phyloP scores from a whole-genome alignment of 2,888 invertebrate genomes.

The Villa cingulata region DNA sequence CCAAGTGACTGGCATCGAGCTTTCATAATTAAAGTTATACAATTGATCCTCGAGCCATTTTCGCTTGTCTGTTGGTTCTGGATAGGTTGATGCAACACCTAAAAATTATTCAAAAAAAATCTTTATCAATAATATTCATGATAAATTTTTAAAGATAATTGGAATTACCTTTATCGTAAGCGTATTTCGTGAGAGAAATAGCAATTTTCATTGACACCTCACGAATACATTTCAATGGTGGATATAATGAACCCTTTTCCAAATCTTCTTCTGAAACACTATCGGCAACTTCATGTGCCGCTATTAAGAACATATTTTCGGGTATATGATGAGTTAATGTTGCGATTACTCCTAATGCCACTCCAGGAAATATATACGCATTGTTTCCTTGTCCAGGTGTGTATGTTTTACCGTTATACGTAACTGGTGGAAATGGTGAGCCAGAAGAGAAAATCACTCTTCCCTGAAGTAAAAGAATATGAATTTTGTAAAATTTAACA shows the following conservation, averaged over 20 bases:
- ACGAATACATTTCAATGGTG: conserved; percentile 68
- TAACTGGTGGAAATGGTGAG: conserved; percentile 84
- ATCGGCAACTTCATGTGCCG: conserved; percentile 76
- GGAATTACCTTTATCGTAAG: conserved; percentile 67
- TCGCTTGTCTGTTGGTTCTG: conserved; percentile 64
- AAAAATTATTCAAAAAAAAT: conserved; percentile 11
- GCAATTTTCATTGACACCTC: conserved; percentile 88
- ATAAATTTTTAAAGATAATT: neutral
- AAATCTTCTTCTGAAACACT: conserved; percentile 74
- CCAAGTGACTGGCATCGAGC: conserved; percentile 59
- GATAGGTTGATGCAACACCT: conserved; percentile 75
- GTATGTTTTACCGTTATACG: conserved; percentile 62
- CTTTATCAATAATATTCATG: neutral
- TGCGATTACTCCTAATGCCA: conserved; percentile 85
- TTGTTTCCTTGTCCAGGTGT: conserved; percentile 96
- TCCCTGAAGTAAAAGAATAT: conserved; percentile 47
- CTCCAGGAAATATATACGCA: conserved; percentile 93
- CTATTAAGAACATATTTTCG: conserved; percentile 85
- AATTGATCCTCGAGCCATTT: conserved; percentile 58
- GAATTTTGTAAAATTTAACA: neutral
- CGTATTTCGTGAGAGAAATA: conserved; percentile 70
- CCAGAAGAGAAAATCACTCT: conserved; percentile 90
- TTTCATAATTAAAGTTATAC: conserved; percentile 67
- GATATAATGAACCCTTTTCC: conserved; percentile 79
- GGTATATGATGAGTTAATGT: conserved; percentile 87